phyloP scores from a whole-genome alignment of 2,888 invertebrate species.

The Monopis laevigella region DNA sequence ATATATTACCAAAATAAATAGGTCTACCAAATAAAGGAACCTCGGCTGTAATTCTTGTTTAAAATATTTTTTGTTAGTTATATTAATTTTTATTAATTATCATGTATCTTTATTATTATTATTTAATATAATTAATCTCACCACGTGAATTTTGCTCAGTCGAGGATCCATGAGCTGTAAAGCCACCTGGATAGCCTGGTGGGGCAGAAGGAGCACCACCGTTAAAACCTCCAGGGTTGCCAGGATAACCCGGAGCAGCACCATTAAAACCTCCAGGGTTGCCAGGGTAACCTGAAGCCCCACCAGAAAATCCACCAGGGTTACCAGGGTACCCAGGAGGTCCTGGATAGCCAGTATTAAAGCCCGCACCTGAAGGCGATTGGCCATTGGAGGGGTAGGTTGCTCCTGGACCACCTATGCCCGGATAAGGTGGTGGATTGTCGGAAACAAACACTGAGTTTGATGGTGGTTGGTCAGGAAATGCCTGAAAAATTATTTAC shows the following conservation, averaged over 20 bases:
- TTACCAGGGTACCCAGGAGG: slow-evolving; percentile 28
- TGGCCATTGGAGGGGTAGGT: slow-evolving; percentile 35
- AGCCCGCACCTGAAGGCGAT: slow-evolving; percentile 15
- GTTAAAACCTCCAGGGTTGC: slow-evolving; percentile 28
- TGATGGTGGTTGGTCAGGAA: slow-evolving; percentile 75
- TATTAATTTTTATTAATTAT: not conserved
- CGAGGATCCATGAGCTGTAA: slow-evolving; percentile 24
- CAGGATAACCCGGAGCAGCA: slow-evolving; percentile 25
- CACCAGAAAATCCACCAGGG: slow-evolving; percentile 23
- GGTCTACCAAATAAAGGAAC: no score
- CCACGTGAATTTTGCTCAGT: slow-evolving; percentile 43
- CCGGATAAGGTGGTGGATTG: slow-evolving; percentile 95
- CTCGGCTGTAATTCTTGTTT: no score
- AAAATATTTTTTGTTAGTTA: no score
- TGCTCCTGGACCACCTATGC: slow-evolving; percentile 61
- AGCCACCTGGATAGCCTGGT: slow-evolving; percentile 25
- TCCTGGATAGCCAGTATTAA: slow-evolving; percentile 9
- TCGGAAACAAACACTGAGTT: slow-evolving; percentile 90
- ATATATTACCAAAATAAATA: no score
- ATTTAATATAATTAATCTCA: slow-evolving; percentile 25
- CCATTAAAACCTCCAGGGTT: slow-evolving; percentile 29
- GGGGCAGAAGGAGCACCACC: slow-evolving; percentile 21
- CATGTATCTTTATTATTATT: not conserved
- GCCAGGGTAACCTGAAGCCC: slow-evolving; percentile 20
- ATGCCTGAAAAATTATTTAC: slow-evolving; percentile 51